These are phyloP conservation scores for Oscarella lobularis DNA, from an alignment of 37 sponge, comb jelly and placozoan species.

Conservation along the genomic window DNA sequence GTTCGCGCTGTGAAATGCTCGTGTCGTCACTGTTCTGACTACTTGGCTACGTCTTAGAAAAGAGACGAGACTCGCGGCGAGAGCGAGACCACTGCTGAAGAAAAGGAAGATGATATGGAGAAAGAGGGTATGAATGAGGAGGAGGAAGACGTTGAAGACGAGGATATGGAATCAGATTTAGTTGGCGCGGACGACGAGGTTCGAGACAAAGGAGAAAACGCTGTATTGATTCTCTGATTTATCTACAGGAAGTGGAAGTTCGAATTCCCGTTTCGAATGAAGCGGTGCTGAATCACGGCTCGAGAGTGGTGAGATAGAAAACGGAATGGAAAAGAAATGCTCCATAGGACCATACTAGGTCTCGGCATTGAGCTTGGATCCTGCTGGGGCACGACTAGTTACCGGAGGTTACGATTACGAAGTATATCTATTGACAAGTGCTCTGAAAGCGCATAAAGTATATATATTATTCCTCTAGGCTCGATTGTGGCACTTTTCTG, in stretches of 20 bases:
- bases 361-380: conserved; percentile 80
- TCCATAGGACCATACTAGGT: conserved; percentile 19
- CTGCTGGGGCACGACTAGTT: conserved; percentile 76
- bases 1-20: conserved; percentile 4
- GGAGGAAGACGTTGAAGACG: conserved; percentile 14
- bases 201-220: neutral
- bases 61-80: neutral
- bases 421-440: conserved; percentile 10
- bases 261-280: conserved; percentile 76
- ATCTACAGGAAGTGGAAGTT: conserved; percentile 27
- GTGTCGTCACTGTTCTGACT: neutral
- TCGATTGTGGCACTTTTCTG: conserved; percentile 73
- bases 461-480: conserved; percentile 9
- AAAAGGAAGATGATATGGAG: neutral
- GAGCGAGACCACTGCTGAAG: neutral
- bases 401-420: conserved; percentile 85
- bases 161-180: neutral
- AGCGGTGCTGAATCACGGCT: conserved; percentile 53
- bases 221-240: conserved; percentile 5
- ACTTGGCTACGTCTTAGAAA: neutral
- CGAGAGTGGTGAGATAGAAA: conserved; percentile 39
- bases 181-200: neutral
- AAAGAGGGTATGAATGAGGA: conserved; percentile 17
- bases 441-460: neutral
- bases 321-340: neutral